Evolutionary conservation across 2,797 vertebrate genomes (phyloP).

Genomic region (Falco concolor): DNA sequence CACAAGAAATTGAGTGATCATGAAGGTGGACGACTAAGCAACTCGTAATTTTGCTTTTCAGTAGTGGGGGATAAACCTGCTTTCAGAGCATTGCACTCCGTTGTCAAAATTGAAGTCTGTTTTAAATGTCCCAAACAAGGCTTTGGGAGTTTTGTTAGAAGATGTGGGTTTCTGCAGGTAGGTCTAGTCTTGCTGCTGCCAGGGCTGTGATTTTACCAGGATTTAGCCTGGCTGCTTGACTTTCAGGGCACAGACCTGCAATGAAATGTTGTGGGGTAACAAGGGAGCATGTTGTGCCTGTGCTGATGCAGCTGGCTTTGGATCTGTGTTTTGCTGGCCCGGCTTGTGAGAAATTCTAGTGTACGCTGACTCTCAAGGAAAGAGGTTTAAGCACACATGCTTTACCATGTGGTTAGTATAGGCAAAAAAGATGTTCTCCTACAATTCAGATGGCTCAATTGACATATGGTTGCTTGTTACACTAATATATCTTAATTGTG

Average conservation of each 20-base stretch:
- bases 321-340: fast-evolving
- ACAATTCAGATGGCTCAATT: not conserved
- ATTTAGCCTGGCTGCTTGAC: not conserved
- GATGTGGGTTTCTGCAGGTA: not conserved
- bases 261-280: fast-evolving
- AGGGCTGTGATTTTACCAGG: not conserved
- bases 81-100: fast-evolving
- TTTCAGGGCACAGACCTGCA: fast-evolving
- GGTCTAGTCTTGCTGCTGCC: not conserved
- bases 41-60: not conserved
- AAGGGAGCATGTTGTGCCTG: fast-evolving
- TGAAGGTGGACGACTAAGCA: not conserved
- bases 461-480: not conserved
- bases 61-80: not conserved
- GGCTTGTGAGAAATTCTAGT: not conserved
- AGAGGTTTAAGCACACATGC: not conserved
- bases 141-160: fast-evolving
- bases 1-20: not conserved
- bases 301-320: not conserved
- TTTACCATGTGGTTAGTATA: not conserved
- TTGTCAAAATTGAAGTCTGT: not conserved
- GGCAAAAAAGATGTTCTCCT: not conserved
- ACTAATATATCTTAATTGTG: not conserved
- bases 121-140: not conserved
- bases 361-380: not conserved